A percentile compares a stretch with the other conserved stretches of the same genome.
Evolutionary conservation across 92 coral and sea anemone genomes (phyloP).

Genomic region (Porites evermanni): DNA sequence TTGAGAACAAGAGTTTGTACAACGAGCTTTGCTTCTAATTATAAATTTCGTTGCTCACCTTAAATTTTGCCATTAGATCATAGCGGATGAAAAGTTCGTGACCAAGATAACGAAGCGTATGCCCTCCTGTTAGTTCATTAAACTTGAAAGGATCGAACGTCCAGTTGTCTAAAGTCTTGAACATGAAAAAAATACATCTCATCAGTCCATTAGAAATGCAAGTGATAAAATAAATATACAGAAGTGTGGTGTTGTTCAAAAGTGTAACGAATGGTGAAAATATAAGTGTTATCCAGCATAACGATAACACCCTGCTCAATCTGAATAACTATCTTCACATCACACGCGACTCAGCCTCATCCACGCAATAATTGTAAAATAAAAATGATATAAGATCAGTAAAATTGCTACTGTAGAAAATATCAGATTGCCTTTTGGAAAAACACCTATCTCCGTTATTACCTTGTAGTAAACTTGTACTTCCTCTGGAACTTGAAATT

Average conservation of each 20-base stretch:
- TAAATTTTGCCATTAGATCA: conserved; percentile 84
- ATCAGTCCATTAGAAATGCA: not conserved
- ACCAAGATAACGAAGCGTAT: conserved; percentile 86
- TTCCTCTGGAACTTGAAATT: conserved; percentile 79
- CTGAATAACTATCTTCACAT: too few species aligned
- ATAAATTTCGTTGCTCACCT: conserved; percentile 57
- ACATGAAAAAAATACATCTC: not conserved
- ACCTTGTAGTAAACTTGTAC: conserved; percentile 79
- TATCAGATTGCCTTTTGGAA: not conserved
- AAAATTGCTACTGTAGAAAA: not conserved
- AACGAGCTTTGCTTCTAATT: not conserved
- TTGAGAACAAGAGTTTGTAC: too few species aligned
- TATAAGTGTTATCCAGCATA: too few species aligned
- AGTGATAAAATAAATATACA: too few species aligned
- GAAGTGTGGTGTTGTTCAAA: too few species aligned
- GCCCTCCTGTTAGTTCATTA: conserved; percentile 78
- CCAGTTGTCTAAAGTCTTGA: conserved; percentile 87
- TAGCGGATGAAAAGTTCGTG: conserved; percentile 83
- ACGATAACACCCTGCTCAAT: too few species aligned
- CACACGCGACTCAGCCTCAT: too few species aligned
- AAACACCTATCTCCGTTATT: not conserved
- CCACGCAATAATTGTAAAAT: too few species aligned
- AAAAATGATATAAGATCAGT: not conserved
- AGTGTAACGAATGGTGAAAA: too few species aligned
- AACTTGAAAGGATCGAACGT: conserved; percentile 88